Percentiles rank a stretch among this genome's conserved stretches.
Conservation (phyloP, 2,113 vertebrate species). For the Callospermophilus lateralis region DNA sequence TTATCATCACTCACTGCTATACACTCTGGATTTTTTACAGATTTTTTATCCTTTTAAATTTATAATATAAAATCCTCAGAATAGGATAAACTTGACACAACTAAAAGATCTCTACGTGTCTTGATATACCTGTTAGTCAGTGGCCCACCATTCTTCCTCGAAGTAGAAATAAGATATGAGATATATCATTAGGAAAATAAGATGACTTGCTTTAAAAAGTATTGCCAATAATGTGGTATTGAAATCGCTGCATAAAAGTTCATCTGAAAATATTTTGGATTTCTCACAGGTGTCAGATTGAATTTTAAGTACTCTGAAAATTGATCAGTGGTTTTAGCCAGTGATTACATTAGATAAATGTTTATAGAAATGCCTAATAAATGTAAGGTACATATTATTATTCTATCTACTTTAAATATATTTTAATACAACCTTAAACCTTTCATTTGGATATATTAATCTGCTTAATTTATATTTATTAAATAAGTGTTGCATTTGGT, state of each 20-base stretch:
- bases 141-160: not conserved
- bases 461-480: not conserved
- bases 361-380: not conserved
- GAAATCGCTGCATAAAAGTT: fast-evolving
- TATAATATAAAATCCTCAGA: conserved; percentile 13
- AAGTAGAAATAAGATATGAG: not conserved
- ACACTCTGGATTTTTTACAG: conserved; percentile 6
- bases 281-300: not conserved
- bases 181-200: not conserved
- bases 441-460: not conserved
- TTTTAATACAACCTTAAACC: not conserved
- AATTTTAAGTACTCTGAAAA: not conserved
- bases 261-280: not conserved
- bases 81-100: not conserved
- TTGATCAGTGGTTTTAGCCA: not conserved
- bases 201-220: not conserved
- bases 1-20: not conserved
- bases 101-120: not conserved
- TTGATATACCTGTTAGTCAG: not conserved
- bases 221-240: not conserved
- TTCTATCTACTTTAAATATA: not conserved
- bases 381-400: not conserved
- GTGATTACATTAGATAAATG: not conserved
- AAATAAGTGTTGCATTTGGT: not conserved
- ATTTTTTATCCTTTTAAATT: not conserved